Evolutionary conservation across 1,140 invertebrate species (phyloP).

Genomic region (Eueides isabella): DNA sequence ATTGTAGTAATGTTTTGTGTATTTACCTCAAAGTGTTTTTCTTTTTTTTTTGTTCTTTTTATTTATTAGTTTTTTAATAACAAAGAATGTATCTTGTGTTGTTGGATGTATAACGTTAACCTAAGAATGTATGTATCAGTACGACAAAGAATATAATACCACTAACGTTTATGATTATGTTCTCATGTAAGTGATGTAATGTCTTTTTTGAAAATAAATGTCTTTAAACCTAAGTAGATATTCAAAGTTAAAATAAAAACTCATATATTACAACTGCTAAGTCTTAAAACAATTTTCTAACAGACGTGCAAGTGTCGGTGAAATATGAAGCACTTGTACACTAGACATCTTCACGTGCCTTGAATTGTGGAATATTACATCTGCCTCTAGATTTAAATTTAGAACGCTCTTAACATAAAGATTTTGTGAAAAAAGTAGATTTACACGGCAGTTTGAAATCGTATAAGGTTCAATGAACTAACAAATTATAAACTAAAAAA

Average conservation of each 20-base stretch:
- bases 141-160: too few species aligned
- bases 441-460: not conserved
- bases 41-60: too few species aligned
- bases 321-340: slow-evolving; percentile 2
- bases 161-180: too few species aligned
- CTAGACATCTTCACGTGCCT: slow-evolving; percentile 1
- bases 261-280: not conserved
- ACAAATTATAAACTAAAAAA: not conserved
- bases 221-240: too few species aligned
- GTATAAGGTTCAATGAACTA: not conserved
- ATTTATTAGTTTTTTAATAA: too few species aligned
- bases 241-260: slow-evolving; percentile 1
- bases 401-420: not conserved
- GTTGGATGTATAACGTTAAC: too few species aligned
- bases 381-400: not conserved
- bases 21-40: too few species aligned
- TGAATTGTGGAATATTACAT: not conserved
- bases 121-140: too few species aligned
- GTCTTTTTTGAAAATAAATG: too few species aligned
- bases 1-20: too few species aligned
- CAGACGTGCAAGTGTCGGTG: slow-evolving; percentile 3
- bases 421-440: not conserved
- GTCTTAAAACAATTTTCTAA: not conserved
- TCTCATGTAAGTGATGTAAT: too few species aligned
- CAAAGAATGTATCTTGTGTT: too few species aligned